Base-by-base conservation (phyloP, 92 coral and sea anemone genomes). In the Montipora capitata region DNA sequence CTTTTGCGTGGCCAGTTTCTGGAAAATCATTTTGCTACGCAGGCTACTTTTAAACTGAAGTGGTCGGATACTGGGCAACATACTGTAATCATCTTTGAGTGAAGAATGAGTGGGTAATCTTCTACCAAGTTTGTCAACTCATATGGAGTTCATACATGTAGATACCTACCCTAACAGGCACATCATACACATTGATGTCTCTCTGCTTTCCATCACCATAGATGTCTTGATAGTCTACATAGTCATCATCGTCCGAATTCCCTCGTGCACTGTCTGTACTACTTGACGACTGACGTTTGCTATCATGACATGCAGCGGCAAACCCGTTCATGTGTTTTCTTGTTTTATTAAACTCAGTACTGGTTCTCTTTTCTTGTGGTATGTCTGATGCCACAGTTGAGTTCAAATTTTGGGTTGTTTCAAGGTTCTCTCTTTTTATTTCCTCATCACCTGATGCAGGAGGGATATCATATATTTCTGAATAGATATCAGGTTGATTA, bases 191-290 rank as follows among this genome's bases (percentile, higher is more conserved):
- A 76, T 85, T 92, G 83, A 90, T 87, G 15, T 94, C 90, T 40
- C 86, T 90, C 42, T 81, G 91, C 17, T 87, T 82, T 7, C 99
- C 97, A 80, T 86, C 74, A 4, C 99, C 99, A 84, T 97, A 97
- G 52, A 97, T 97, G 68, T 97, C 99, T 72, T 96, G 98, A 71
- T 97, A 97, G 84, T 97, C 99, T 5, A 97, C 99, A 77, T 97
- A 97, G 82, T 97, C 99, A 78, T 97, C 99, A 73, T 93, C 96
- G 43, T 94, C 99, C 4, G 94, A 91, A 70, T 95, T 91, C 61
- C 80, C 66, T 85, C 93, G 86, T 16, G 90, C 94, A 57, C 92
- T 91, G 74, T 96, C 92, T 63, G 87, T 82, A 71, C 93, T 88
- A 10, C 92, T 77, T 35, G 93, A 90, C 16, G 89, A 87, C 45